phyloP scores from a whole-genome alignment of 2,888 invertebrate species.

The Arenicola marina region DNA sequence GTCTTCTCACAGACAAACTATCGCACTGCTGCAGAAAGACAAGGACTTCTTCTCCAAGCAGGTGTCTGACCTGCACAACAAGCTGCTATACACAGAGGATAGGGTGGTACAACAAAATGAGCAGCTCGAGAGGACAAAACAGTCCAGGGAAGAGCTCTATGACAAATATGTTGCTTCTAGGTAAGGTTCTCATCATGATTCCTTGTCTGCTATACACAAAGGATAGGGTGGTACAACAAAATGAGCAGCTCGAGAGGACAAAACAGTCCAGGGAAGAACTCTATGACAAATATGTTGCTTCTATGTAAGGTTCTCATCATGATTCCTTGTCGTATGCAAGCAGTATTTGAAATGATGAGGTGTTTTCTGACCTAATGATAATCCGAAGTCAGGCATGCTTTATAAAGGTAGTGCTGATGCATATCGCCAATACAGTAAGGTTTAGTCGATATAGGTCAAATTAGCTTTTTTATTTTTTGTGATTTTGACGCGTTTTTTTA shows the following conservation, averaged over 20 bases:
- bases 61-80: constrained; percentile 46
- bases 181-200: constrained; percentile 36
- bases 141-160: constrained; percentile 58
- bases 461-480: too few species aligned
- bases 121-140: constrained; percentile 56
- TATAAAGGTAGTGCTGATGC: too few species aligned
- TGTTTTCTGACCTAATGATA: too few species aligned
- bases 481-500: too few species aligned
- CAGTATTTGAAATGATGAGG: too few species aligned
- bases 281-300: constrained; percentile 61
- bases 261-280: constrained; percentile 58
- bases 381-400: too few species aligned
- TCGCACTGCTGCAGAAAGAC: constrained; percentile 55
- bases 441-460: too few species aligned
- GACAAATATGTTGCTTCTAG: constrained; percentile 61
- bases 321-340: background rate
- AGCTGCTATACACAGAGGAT: constrained; percentile 50
- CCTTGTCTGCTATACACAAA: constrained; percentile 41
- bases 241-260: constrained; percentile 53
- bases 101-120: constrained; percentile 44
- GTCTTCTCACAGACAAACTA: constrained; percentile 47
- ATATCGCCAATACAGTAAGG: too few species aligned
- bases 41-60: constrained; percentile 59
- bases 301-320: constrained; percentile 49
- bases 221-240: constrained; percentile 48